phyloP scores from a whole-genome alignment of 2,113 vertebrate genomes.

The Cyanoramphus novaezelandiae region DNA sequence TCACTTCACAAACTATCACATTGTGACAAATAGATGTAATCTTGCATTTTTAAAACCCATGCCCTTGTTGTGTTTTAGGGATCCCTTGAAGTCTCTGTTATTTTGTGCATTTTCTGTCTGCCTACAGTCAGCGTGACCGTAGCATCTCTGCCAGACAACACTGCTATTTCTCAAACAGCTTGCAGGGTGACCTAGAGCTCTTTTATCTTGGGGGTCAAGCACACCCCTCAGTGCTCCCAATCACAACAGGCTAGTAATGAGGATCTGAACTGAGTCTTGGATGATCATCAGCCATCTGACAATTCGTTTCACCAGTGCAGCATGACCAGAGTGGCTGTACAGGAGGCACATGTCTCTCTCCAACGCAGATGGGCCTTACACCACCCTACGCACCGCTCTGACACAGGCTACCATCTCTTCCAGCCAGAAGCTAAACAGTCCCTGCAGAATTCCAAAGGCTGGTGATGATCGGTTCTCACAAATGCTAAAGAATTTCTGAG shows the following conservation, averaged over 20 bases:
- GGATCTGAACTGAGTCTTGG: not conserved
- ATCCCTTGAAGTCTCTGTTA: not conserved
- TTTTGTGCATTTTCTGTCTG: not conserved
- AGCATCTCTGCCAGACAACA: not conserved
- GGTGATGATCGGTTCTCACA: not conserved
- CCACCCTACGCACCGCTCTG: not conserved
- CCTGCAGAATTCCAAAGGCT: not conserved
- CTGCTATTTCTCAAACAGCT: not conserved
- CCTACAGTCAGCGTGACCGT: not conserved
- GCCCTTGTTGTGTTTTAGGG: too few species aligned
- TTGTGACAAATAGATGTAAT: not conserved
- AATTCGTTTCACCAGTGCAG: not conserved
- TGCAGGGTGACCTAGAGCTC: not conserved
- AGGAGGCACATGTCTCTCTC: not conserved
- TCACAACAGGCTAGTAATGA: not conserved
- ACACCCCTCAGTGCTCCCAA: not conserved
- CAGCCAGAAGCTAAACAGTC: not conserved
- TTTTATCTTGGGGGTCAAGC: not conserved
- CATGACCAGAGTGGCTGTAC: not conserved
- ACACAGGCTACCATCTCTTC: not conserved
- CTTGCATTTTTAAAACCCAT: not conserved
- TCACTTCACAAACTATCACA: not conserved
- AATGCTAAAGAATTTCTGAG: not conserved
- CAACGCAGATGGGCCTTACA: not conserved
- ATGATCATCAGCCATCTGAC: not conserved